Conservation (phyloP, 1,140 invertebrate species). For the Lucilia cuprina region DNA sequence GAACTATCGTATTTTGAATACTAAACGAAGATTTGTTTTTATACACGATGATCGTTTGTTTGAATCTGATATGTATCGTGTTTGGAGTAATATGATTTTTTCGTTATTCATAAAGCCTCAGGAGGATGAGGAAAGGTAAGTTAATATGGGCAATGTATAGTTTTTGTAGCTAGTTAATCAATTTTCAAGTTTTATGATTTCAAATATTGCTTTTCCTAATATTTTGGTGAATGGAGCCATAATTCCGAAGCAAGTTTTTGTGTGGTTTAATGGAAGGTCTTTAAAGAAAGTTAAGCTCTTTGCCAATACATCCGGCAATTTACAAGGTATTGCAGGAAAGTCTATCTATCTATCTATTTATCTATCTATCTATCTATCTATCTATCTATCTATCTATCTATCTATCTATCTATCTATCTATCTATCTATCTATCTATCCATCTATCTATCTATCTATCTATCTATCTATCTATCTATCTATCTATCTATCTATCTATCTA, state of each 20-base stretch:
- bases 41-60: slow-evolving; percentile 74
- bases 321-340: slow-evolving; percentile 46
- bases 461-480: too few species aligned
- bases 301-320: slow-evolving; percentile 45
- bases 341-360: too few species aligned
- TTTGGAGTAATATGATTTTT: slow-evolving; percentile 80
- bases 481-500: too few species aligned
- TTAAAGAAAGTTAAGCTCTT: slow-evolving; percentile 43
- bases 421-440: too few species aligned
- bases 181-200: slow-evolving; percentile 60
- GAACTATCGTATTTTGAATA: slow-evolving; percentile 73
- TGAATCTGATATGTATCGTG: slow-evolving; percentile 69
- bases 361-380: too few species aligned
- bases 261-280: slow-evolving; percentile 45
- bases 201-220: slow-evolving; percentile 75
- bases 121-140: slow-evolving; percentile 36
- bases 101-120: slow-evolving; percentile 70
- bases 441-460: too few species aligned
- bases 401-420: too few species aligned
- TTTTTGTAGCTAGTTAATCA: background rate
- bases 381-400: too few species aligned
- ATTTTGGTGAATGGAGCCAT: slow-evolving; percentile 49
- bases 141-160: background rate
- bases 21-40: slow-evolving; percentile 73
- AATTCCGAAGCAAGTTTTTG: slow-evolving; percentile 40